These are phyloP conservation scores for Cyclura pinguis DNA, from an alignment of 2,797 vertebrate species.

Conservation along the genomic window DNA sequence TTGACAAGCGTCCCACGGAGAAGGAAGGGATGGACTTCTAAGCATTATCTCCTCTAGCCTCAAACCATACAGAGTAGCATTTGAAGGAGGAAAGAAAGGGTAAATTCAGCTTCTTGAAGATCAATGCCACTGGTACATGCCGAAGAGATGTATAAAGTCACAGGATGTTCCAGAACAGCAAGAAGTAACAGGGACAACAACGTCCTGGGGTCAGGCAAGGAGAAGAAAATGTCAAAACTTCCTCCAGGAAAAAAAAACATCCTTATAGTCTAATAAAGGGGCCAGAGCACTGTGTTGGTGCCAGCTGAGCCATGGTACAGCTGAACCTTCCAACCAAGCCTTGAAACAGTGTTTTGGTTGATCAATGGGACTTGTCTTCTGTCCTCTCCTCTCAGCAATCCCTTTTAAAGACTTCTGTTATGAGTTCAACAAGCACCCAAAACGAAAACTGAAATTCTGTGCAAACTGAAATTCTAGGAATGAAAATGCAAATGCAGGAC, in stretches of 20 bases:
- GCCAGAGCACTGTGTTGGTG: background rate
- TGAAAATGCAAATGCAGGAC: background rate
- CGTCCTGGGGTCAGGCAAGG: conserved; percentile 53
- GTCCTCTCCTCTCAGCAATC: background rate
- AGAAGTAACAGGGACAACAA: conserved; percentile 40
- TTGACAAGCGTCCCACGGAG: background rate
- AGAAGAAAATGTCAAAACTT: conserved; percentile 53
- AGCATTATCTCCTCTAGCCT: conserved; percentile 25
- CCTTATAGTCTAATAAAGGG: background rate
- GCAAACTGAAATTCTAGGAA: too few species aligned
- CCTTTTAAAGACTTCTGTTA: background rate
- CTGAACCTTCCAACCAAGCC: background rate
- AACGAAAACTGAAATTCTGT: too few species aligned
- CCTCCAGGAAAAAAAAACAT: conserved; percentile 46
- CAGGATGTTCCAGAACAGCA: conserved; percentile 71
- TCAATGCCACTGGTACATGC: conserved; percentile 50
- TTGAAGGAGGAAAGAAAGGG: conserved; percentile 8
- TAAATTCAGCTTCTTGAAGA: conserved; percentile 56
- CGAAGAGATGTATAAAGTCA: conserved; percentile 63
- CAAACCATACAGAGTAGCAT: conserved; percentile 43
- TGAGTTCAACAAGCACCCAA: background rate
- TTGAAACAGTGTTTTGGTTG: background rate
- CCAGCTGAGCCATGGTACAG: background rate
- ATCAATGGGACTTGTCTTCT: background rate
- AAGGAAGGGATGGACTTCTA: background rate